A percentile compares a stretch with the other conserved stretches of the same genome.
Evolutionary conservation across 2,888 invertebrate species (phyloP).

Genomic region (Thereva nobilitata): DNA sequence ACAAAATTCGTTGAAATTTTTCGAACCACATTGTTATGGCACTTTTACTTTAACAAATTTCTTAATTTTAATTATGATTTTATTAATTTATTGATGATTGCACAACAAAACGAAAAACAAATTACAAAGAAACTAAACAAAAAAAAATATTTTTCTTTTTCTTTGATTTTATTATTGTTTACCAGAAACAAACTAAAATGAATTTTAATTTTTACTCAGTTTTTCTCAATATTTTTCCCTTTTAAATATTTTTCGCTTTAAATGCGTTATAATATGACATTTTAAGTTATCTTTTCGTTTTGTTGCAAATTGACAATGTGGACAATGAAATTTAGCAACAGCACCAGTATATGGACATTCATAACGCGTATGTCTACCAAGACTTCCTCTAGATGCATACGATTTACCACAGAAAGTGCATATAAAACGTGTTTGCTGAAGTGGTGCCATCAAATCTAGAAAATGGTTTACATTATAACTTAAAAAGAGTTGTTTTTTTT

Average conservation of each 20-base stretch:
- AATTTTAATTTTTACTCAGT: slow-evolving; percentile 8
- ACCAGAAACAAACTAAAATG: neutral
- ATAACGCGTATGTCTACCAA: slow-evolving; percentile 67
- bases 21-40: no score
- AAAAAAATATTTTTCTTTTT: slow-evolving; percentile 25
- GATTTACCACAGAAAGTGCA: slow-evolving; percentile 47
- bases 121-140: neutral
- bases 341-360: slow-evolving; percentile 72
- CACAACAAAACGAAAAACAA: no score
- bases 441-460: slow-evolving; percentile 40
- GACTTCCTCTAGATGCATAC: slow-evolving; percentile 59
- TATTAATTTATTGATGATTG: no score
- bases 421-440: slow-evolving; percentile 42
- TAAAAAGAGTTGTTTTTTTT: slow-evolving; percentile 11
- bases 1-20: no score
- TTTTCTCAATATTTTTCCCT: slow-evolving; percentile 26
- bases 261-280: slow-evolving; percentile 67
- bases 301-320: slow-evolving; percentile 70
- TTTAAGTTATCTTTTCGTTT: slow-evolving; percentile 71
- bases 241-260: slow-evolving; percentile 45
- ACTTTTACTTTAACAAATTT: no score
- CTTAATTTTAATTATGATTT: no score
- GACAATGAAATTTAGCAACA: slow-evolving; percentile 72
- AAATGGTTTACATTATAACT: slow-evolving; percentile 13
- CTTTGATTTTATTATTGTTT: slow-evolving; percentile 19